phyloP scores from a whole-genome alignment of 1,140 invertebrate genomes.

The Bombus superbus region DNA sequence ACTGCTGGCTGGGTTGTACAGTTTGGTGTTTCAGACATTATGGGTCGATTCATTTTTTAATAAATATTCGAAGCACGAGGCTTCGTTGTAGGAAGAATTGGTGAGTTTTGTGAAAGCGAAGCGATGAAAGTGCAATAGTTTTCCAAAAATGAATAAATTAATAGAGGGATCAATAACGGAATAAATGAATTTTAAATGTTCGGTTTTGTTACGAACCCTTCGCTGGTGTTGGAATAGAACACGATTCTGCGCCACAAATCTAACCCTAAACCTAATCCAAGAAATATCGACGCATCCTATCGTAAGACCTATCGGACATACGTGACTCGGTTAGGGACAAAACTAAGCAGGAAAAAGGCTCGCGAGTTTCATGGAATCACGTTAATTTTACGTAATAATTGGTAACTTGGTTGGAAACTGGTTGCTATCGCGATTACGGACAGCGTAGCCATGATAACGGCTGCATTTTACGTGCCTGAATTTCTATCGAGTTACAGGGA shows the following conservation, averaged over 20 bases:
- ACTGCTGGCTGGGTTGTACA: no score
- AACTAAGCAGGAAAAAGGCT: not conserved
- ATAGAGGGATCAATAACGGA: no score
- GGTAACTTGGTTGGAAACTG: not conserved
- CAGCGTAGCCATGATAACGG: not conserved
- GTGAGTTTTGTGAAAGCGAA: no score
- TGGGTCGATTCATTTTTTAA: not conserved
- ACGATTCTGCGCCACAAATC: no score
- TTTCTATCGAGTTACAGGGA: slow-evolving; percentile 25
- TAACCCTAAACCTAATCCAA: no score
- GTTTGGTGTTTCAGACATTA: not conserved
- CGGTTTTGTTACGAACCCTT: no score
- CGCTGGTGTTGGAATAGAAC: no score
- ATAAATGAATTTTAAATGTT: no score
- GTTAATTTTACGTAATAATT: not conserved
- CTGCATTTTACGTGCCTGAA: not conserved
- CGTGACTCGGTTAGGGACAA: not conserved
- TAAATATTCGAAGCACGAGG: not conserved
- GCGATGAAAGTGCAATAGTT: not conserved
- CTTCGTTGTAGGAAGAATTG: not conserved
- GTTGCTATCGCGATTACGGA: not conserved
- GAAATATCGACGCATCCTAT: no score
- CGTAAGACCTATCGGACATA: not conserved
- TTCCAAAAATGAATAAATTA: no score
- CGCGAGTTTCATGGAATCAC: not conserved